Evolutionary conservation across 2,797 vertebrate species (phyloP).

Genomic region (Protonibea diacanthus): DNA sequence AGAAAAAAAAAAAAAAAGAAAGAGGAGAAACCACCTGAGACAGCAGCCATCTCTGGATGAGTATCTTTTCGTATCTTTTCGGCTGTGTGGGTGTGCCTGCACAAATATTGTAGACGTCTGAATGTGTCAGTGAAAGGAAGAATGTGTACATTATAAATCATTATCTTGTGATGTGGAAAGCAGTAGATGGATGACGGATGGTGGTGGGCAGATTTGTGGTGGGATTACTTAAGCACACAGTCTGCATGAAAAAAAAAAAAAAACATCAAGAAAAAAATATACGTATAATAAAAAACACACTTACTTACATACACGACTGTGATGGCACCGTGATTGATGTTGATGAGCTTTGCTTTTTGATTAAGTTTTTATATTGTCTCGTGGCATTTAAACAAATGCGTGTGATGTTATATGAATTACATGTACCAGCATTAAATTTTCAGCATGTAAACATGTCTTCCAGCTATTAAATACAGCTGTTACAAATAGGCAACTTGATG

Average conservation of each 20-base stretch:
- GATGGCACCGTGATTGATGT: background rate
- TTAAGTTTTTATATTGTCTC: background rate
- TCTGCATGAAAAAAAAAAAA: background rate
- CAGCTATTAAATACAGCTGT: background rate
- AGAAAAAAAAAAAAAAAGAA: background rate
- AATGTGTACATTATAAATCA: constrained; percentile 5
- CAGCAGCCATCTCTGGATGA: constrained; percentile 2
- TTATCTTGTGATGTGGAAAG: constrained; percentile 16
- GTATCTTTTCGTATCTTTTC: background rate
- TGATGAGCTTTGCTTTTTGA: background rate
- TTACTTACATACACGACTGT: background rate
- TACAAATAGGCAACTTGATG: background rate
- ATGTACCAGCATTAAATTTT: no score
- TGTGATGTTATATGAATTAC: background rate
- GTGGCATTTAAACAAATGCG: background rate
- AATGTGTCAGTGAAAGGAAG: background rate
- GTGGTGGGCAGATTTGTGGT: background rate
- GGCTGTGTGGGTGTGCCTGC: constrained; percentile 4
- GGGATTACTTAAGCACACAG: background rate
- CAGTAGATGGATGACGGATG: background rate
- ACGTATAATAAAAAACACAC: background rate
- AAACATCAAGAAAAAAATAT: background rate
- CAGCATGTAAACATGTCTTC: background rate
- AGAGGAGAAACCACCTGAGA: constrained; percentile 10
- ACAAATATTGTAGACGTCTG: constrained; percentile 3